A percentile compares a stretch with the other conserved stretches of the same genome.
Conservation (phyloP, 2,888 invertebrate species). For the Ernsta delagoae region DNA sequence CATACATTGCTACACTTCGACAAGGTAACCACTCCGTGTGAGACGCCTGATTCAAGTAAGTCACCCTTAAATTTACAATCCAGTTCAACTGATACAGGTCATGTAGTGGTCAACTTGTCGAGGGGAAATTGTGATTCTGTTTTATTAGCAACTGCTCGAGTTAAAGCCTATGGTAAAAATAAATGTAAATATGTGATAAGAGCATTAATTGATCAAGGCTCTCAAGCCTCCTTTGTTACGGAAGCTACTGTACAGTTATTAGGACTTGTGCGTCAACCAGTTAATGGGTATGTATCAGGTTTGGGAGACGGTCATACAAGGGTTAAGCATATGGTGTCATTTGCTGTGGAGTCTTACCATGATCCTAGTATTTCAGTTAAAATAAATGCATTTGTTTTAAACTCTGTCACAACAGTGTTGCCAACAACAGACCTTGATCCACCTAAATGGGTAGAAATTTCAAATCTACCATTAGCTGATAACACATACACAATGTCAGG, state of each 20-base stretch:
- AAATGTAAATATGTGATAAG: conserved; percentile 27
- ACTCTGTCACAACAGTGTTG: conserved; percentile 30
- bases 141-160: conserved; percentile 37
- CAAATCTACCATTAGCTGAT: conserved; percentile 33
- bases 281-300: conserved; percentile 40
- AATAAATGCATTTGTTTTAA: conserved; percentile 42
- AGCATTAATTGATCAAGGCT: conserved; percentile 43
- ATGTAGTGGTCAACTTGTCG: conserved; percentile 2
- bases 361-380: conserved; percentile 31
- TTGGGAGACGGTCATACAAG: conserved; percentile 39
- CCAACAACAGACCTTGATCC: conserved; percentile 28
- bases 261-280: conserved; percentile 30
- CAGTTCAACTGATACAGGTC: not conserved
- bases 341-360: conserved; percentile 35
- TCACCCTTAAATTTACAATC: not conserved
- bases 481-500: conserved; percentile 37
- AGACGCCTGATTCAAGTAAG: not conserved
- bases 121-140: not conserved
- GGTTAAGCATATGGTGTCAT: conserved; percentile 37
- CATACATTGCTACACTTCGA: conserved; percentile 42
- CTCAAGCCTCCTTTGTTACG: conserved; percentile 43
- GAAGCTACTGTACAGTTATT: conserved; percentile 40
- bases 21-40: conserved; percentile 9
- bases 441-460: conserved; percentile 15
- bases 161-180: conserved; percentile 23